Conservation (phyloP, 2,113 vertebrate species). For the Xyliphius kryptos region DNA sequence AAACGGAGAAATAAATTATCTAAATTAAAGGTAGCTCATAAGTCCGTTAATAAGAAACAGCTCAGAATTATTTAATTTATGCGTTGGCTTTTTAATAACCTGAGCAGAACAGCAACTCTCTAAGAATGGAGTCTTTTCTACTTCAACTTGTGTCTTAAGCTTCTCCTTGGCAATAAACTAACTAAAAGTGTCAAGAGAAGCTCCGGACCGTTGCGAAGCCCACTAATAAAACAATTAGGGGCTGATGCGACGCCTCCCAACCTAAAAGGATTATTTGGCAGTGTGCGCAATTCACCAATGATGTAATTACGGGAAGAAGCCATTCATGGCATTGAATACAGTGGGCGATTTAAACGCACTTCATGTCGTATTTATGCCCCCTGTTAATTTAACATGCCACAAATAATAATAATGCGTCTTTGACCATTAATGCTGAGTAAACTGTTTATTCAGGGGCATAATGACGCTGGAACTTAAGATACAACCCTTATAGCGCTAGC, state of each 20-base stretch:
- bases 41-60: too few relatives aligned
- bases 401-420: constrained; percentile 40
- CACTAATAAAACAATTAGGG: constrained; percentile 46
- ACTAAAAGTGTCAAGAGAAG: constrained; percentile 7
- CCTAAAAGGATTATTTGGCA: constrained; percentile 58
- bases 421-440: constrained; percentile 10
- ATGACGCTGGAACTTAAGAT: too few relatives aligned
- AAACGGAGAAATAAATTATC: too few relatives aligned
- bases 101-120: too few relatives aligned
- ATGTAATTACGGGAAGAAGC: constrained; percentile 59
- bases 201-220: background rate
- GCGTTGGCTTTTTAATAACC: too few relatives aligned
- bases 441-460: constrained; percentile 34
- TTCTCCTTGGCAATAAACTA: too few relatives aligned
- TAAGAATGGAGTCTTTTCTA: too few relatives aligned
- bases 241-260: constrained; percentile 31
- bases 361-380: constrained; percentile 49
- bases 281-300: too few relatives aligned
- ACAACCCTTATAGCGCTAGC: too few relatives aligned
- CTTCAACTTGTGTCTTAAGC: too few relatives aligned
- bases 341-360: constrained; percentile 39
- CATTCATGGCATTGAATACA: constrained; percentile 47
- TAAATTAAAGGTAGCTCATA: too few relatives aligned
- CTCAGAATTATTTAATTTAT: too few relatives aligned
- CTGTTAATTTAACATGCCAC: constrained; percentile 49